Base-by-base conservation (phyloP, 2,797 vertebrate species). In the Macrochelys suwanniensis region DNA sequence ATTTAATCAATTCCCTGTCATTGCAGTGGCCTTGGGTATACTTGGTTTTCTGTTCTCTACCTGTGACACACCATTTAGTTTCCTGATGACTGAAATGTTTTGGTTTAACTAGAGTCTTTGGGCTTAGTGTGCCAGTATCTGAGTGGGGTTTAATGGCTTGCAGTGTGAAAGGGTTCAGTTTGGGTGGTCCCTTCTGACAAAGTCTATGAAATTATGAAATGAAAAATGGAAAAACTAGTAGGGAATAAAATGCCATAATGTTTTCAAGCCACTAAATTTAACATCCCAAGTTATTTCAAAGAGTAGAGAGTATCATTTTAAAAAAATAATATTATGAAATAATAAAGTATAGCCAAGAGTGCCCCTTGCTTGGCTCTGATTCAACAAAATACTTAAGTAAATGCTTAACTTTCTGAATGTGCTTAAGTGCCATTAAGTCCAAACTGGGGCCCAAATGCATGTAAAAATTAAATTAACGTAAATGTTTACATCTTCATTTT, bases 401-500 rank as follows among this genome's bases (percentile, higher is more conserved):
- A 65, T 65, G 61, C 33, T 65, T n/a, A 65, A 65, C 16, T 65
- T 65, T 65, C 33, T n/a, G 2, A 1, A 82, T 74, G 57, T 78
- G 28, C 1, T 65, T 82, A 84, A 13, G 65, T 2, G 9, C 1
- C 31, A 53, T 4, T 33, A 3, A 71, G 1, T 25, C 6, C 10
- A 80, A 5, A 33, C 11, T 81, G 82, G 5, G 3, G n/a, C 12
- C 51, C n/a, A 84, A 85, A 80, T 68, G 0, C 5, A 59, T 4
- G 2, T 0, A 10, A 81, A 88, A 88, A 45, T 17, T 59, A 59
- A 61, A 61, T 61, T 61, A 61, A 59, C 15, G 33, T 61, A 59
- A 33, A 61, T 61, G 15, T n/a, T 16, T 33, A 31, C 2, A 0
- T 12, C 0, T 15, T 59, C 1, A 4, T 65, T 92, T 94, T 90